These are phyloP conservation scores for Esox masquinongy DNA, from an alignment of 2,797 vertebrate genomes.

Conservation along the genomic window DNA sequence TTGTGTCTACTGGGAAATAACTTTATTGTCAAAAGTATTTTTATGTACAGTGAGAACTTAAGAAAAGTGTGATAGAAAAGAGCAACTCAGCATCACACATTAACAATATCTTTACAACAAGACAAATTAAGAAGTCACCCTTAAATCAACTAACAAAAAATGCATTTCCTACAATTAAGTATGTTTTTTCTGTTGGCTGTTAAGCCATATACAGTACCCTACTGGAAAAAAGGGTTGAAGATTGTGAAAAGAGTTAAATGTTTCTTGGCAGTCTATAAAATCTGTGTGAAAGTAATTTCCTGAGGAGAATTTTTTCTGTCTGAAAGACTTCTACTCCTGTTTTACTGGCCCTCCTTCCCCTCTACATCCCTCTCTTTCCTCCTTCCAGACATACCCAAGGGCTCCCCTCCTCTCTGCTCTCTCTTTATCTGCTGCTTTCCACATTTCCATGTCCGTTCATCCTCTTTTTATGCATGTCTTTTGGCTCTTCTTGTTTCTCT, in stretches of 20 bases:
- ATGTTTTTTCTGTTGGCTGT: background rate
- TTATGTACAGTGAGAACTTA: background rate
- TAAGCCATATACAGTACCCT: background rate
- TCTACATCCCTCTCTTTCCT: conserved; percentile 2
- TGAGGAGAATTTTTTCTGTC: conserved; percentile 52
- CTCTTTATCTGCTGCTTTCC: background rate
- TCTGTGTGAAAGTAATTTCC: conserved; percentile 67
- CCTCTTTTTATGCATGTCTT: conserved; percentile 13
- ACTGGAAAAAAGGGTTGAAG: background rate
- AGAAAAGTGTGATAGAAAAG: background rate
- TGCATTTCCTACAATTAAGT: background rate
- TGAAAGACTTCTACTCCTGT: conserved; percentile 58
- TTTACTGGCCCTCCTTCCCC: conserved; percentile 48
- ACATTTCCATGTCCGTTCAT: conserved; percentile 1
- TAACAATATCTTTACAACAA: background rate
- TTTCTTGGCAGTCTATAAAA: conserved; percentile 44
- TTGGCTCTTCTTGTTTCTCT: background rate
- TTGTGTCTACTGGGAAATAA: background rate
- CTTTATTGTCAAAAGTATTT: background rate
- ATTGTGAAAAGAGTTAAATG: conserved; percentile 23
- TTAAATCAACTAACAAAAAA: background rate
- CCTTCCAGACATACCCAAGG: background rate
- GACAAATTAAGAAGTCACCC: background rate
- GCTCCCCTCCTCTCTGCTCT: background rate
- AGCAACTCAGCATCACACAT: background rate